Conservation (phyloP, 2,888 invertebrate genomes). For the Drosophila stalkeri region DNA sequence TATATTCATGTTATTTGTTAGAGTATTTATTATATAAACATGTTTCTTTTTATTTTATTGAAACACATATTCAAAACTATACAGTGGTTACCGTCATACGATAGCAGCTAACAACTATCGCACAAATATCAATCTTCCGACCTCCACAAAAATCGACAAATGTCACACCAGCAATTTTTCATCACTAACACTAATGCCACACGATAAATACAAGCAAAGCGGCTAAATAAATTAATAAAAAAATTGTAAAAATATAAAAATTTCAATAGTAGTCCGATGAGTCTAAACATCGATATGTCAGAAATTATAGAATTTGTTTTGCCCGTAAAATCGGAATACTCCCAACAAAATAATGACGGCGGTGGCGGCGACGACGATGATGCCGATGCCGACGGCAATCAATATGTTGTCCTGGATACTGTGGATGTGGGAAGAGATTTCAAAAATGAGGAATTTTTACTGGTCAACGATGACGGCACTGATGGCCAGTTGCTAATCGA, state of each 20-base stretch:
- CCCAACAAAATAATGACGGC: conserved; percentile 39
- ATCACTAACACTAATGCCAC: conserved; percentile 53
- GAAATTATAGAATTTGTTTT: conserved; percentile 79
- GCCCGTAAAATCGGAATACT: conserved; percentile 50
- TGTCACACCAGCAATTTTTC: conserved; percentile 34
- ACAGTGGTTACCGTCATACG: background rate
- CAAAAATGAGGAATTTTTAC: conserved; percentile 54
- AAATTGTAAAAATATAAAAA: background rate
- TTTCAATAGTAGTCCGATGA: conserved; percentile 33
- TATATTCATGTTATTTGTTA: background rate
- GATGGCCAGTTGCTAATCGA: conserved; percentile 46
- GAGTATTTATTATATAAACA: no score
- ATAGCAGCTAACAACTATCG: background rate
- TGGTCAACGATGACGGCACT: conserved; percentile 48
- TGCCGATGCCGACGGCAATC: conserved; percentile 33
- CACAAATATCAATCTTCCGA: background rate
- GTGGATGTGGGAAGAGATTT: conserved; percentile 56
- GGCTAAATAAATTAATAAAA: conserved; percentile 23
- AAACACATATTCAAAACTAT: background rate
- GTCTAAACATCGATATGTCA: conserved; percentile 64
- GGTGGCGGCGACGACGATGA: conserved; percentile 43
- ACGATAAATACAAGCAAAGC: conserved; percentile 54
- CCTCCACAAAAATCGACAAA: conserved; percentile 36
- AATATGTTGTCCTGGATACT: conserved; percentile 57
- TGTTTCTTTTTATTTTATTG: background rate